Percentiles rank a stretch among this genome's conserved stretches.
These are phyloP conservation scores for Stomatorhinus walkeri DNA, from an alignment of 2,797 vertebrate species.

Conservation along the genomic window DNA sequence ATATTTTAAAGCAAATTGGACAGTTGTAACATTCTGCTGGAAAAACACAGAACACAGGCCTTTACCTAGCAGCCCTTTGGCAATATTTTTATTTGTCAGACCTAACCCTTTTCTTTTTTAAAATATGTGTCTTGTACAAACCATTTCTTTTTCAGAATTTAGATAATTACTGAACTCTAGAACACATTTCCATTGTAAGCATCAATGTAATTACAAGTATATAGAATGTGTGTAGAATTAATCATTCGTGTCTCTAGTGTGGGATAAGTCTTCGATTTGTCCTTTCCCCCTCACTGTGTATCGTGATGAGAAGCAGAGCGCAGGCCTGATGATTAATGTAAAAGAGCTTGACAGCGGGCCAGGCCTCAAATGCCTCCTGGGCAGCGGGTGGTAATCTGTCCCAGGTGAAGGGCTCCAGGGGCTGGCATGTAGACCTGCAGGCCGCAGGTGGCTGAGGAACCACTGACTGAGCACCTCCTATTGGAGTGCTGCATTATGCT, in stretches of 20 bases:
- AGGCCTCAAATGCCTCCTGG: constrained; percentile 55
- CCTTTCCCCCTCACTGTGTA: constrained; percentile 18
- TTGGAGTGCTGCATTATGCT: constrained; percentile 21
- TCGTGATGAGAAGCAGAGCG: constrained; percentile 5
- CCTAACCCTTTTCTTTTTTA: not conserved
- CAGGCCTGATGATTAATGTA: constrained; percentile 57
- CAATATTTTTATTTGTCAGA: not conserved
- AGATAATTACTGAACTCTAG: not conserved
- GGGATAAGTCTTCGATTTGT: constrained; percentile 2
- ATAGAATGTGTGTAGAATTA: constrained; percentile 4
- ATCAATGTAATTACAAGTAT: not conserved
- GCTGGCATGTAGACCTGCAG: constrained; percentile 53
- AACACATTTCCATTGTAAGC: constrained; percentile 9
- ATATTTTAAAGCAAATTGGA: not conserved
- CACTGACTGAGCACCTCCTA: not conserved
- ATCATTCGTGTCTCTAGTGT: constrained; percentile 2
- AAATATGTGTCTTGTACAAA: not conserved
- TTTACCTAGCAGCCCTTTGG: not conserved
- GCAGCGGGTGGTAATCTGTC: constrained; percentile 55
- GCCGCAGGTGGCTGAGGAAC: constrained; percentile 56
- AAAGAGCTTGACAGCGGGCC: constrained; percentile 55
- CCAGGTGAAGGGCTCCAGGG: constrained; percentile 65
- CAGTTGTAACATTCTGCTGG: not conserved
- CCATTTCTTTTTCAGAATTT: not conserved
- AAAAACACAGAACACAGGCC: not conserved